Base-by-base conservation (phyloP, 2,797 vertebrate genomes). In the Arctocebus calabarensis region DNA sequence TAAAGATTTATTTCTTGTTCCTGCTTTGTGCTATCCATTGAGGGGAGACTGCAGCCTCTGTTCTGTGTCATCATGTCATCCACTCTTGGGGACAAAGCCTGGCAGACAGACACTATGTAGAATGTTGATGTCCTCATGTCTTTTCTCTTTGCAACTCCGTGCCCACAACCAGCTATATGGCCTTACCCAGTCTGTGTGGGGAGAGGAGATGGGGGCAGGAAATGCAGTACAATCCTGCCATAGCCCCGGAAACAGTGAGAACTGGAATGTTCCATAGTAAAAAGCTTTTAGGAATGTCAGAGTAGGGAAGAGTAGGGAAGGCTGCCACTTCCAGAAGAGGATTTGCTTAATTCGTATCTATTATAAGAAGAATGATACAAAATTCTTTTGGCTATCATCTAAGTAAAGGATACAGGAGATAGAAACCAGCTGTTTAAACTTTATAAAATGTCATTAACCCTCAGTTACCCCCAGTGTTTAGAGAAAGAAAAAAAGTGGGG, bases 391-490 rank as follows among this genome's bases (percentile, higher is more conserved):
- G 32, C 70, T 57, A 62, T 87, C 23, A 52, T 61, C 43, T 75
- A 64, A 90, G 52, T 68, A 55, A 89, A 73, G 37, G 40, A 52
- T 70, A 75, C 88, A 55, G 52, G 23, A 85, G 71, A 32, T 84
- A 48, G 11, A 89, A 66, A 77, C 20, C 40, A 82, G 37, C 17
- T 43, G 22, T 74, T 77, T 73, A 74, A 94, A 82, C 57, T 94
- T 95, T 57, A 34, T 88, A 71, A 91, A 43, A 74, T 61, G 10
- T 81, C 61, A 79, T 66, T 43, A 68, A 7, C 23, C 7, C 5
- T 88, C 71, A 55, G 88, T 94, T 95, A 85, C 90, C 73, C 29
- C 10, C 75, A 52, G 8, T 86, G 48, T 86, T 93, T 97, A 77
- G 43, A 73, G 37, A 22, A 14, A 29, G n/a, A 23, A 40, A 52